Conservation (phyloP, 2,797 vertebrate species). For the Pipistrellus kuhlii region DNA sequence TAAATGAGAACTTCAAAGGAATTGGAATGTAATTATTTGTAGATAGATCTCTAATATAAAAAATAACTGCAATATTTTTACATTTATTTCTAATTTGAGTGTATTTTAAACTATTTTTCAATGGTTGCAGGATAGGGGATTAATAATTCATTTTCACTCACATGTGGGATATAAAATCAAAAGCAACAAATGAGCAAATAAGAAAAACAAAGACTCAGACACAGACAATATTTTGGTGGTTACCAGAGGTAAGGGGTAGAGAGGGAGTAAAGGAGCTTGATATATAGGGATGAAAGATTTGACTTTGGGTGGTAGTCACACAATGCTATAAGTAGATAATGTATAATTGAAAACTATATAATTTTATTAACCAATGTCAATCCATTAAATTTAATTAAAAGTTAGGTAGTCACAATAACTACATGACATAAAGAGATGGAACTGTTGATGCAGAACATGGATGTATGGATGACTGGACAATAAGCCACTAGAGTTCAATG, state of each 20-base stretch:
- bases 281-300: not conserved
- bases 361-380: not conserved
- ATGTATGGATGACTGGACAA: not conserved
- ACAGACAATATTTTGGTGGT: not conserved
- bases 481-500: not conserved
- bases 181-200: not conserved
- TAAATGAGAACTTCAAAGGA: not conserved
- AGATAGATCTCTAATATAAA: not conserved
- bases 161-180: not conserved
- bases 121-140: not conserved
- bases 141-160: not conserved
- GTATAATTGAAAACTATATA: not conserved
- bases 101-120: not conserved
- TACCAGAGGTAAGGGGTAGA: not conserved
- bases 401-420: not conserved
- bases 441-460: not conserved
- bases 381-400: not conserved
- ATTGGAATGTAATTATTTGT: not conserved
- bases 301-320: not conserved
- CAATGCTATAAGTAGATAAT: not conserved
- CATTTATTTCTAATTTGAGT: not conserved
- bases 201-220: not conserved
- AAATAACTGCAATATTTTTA: not conserved
- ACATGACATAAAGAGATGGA: not conserved
- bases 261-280: not conserved